A percentile compares a stretch with the other conserved stretches of the same genome.
Evolutionary conservation across 2,113 vertebrate genomes (phyloP).

Genomic region (Chaetura pelagica): DNA sequence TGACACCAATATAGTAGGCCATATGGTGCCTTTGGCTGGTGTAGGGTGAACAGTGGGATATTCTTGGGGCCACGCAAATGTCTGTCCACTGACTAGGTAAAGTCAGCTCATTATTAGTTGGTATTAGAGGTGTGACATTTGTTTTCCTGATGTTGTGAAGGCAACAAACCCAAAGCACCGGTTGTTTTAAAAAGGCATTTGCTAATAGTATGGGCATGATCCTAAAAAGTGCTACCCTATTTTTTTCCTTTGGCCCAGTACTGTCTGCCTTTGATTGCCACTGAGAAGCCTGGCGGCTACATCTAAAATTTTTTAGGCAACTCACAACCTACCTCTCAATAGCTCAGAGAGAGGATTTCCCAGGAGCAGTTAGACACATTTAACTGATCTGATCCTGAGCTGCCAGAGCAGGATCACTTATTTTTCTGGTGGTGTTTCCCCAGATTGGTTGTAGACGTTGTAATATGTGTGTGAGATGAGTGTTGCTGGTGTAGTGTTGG

Average conservation of each 20-base stretch:
- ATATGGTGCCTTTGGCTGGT: slow-evolving; percentile 64
- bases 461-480: neutral
- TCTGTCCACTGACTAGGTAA: slow-evolving; percentile 59
- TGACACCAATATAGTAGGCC: slow-evolving; percentile 60
- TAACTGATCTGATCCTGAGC: neutral
- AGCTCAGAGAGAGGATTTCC: neutral
- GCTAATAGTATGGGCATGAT: slow-evolving; percentile 20
- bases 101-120: slow-evolving; percentile 52
- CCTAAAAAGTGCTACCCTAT: neutral
- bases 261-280: neutral
- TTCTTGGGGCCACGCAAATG: slow-evolving; percentile 41
- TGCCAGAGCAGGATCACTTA: neutral
- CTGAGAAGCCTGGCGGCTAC: neutral
- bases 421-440: neutral
- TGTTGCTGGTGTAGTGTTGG: neutral
- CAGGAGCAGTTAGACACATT: neutral
- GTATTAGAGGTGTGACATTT: slow-evolving; percentile 34
- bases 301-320: neutral
- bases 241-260: neutral
- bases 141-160: slow-evolving; percentile 52
- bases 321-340: neutral
- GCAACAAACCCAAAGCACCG: slow-evolving; percentile 14
- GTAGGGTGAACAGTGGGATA: slow-evolving; percentile 57
- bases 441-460: neutral
- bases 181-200: slow-evolving; percentile 39